Evolutionary conservation across 2,113 vertebrate genomes (phyloP), one percentile per base, ranked within the genome.

Genomic region (Vombatus ursinus): DNA sequence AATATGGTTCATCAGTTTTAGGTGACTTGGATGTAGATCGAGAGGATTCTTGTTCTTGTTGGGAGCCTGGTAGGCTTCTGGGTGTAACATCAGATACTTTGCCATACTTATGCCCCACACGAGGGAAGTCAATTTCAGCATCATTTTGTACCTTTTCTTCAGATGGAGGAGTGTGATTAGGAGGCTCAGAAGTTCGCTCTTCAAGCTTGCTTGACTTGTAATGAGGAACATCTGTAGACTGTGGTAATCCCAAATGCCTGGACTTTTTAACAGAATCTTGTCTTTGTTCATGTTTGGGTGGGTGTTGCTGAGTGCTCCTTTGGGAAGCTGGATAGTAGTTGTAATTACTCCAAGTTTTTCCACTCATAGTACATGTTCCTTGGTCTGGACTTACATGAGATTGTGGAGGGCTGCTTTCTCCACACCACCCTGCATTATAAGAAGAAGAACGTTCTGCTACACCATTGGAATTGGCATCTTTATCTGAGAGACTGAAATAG

Each of bases 401-500:
- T 0, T 94, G 98, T 47, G 97, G 98, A 0, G 98, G 98, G 50
- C 98, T 97, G 95, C 98, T 98, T 94, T 98, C 98, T 0, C 98
- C 98, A 97, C 98, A 98, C 98, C 98, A 98, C 52, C 98, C 92
- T 0, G 98, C 96, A 1, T 95, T 97, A 44, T 99, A 98, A 0
- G 98, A 96, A n/a, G 98, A 26, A 0, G 98, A 94, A 2, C 44
- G 96, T 28, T 98, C 92, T 23, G 68, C 68, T 31, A 98, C 6
- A 16, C 98, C 98, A 0, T 97, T 98, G 90, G 98, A 99, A 97
- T 95, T 98, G 8, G 98, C 97, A 7, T 98, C 98, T 11, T 99
- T 99, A 97, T 99, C 99, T 0, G 99, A 99, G 92, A 99, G 98
- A 96, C 99, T 99, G 96, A 99, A 99, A 97, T 99, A 99, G 52